Evolutionary conservation across 2,113 vertebrate genomes (phyloP).

Genomic region (Cheirogaleus medius): DNA sequence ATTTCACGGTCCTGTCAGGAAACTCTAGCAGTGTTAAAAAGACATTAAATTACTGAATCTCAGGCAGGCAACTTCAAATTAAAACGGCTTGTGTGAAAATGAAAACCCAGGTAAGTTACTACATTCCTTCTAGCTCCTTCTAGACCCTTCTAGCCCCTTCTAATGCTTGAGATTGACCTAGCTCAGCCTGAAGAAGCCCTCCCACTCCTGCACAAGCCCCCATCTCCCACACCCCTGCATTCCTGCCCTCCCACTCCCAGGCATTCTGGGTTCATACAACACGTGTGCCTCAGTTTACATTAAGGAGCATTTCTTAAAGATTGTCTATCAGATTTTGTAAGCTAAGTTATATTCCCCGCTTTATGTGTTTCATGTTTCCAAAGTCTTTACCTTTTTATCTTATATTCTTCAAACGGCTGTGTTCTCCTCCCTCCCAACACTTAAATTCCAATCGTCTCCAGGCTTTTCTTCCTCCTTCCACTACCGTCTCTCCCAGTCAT

Average conservation of each 20-base stretch:
- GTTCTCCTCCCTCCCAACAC: background rate
- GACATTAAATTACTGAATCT: conserved; percentile 43
- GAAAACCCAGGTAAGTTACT: background rate
- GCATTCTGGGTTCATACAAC: background rate
- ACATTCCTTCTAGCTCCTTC: background rate
- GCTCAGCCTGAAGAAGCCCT: background rate
- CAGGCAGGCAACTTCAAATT: conserved; percentile 36
- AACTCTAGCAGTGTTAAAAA: background rate
- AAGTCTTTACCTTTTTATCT: background rate
- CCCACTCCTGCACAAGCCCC: background rate
- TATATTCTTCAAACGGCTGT: background rate
- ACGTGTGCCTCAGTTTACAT: background rate
- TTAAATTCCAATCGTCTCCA: background rate
- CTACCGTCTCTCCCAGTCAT: background rate
- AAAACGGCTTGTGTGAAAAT: conserved; percentile 44
- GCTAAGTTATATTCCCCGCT: background rate
- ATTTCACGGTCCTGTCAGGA: conserved; percentile 13
- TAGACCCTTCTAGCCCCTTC: background rate
- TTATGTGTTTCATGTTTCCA: background rate
- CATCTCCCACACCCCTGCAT: background rate
- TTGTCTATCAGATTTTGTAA: background rate
- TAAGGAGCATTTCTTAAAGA: background rate
- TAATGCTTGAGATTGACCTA: background rate
- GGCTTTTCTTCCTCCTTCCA: background rate
- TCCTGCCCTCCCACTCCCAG: background rate